A percentile compares a stretch with the other conserved stretches of the same genome.
Conservation (phyloP, 2,113 vertebrate species). For the Epinephelus cyanopodus region DNA sequence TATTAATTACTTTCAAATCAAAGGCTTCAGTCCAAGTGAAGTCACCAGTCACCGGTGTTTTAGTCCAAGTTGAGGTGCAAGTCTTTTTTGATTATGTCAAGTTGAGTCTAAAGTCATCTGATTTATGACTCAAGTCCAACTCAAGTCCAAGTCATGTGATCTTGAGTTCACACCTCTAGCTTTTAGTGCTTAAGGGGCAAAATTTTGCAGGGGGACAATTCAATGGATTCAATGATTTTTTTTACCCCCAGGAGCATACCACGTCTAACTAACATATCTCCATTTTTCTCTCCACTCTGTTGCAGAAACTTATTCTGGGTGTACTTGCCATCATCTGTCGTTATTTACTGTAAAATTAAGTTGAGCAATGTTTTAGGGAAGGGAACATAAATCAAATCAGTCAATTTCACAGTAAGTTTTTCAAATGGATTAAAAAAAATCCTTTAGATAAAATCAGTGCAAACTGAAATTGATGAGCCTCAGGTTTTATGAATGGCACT, state of each 20-base stretch:
- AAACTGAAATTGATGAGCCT: slow-evolving; percentile 32
- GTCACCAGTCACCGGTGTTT: no score
- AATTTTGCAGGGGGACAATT: neutral
- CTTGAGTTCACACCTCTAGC: no score
- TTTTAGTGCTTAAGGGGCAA: neutral
- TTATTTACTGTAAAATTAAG: neutral
- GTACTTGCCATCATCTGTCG: neutral
- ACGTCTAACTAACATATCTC: no score
- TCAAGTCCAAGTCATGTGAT: no score
- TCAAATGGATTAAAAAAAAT: neutral
- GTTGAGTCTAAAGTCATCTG: no score
- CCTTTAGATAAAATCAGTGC: neutral
- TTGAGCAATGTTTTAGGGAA: neutral
- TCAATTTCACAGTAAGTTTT: neutral
- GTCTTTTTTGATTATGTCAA: no score
- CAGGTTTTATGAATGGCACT: slow-evolving; percentile 11
- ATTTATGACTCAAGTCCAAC: no score
- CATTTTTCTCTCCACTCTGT: no score
- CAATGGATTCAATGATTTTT: neutral
- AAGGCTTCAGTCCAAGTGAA: no score
- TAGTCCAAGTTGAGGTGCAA: no score
- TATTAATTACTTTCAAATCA: no score
- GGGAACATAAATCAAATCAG: neutral
- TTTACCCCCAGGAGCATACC: neutral
- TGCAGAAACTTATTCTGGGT: neutral